Conservation (phyloP, 2,888 invertebrate genomes). For the Agrochola litura region DNA sequence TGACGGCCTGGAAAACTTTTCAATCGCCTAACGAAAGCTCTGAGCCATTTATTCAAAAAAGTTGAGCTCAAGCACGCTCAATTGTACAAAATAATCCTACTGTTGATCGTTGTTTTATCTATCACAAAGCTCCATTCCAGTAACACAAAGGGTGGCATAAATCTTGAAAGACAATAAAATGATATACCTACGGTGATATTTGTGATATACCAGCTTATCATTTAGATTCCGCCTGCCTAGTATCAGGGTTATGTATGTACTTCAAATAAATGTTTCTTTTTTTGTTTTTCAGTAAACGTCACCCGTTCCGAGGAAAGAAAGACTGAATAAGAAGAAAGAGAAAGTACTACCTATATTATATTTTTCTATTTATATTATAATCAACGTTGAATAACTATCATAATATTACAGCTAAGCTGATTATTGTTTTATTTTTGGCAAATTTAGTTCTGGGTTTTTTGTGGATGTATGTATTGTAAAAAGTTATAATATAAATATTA, state of each 20-base stretch:
- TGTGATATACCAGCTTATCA: neutral
- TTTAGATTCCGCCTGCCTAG: neutral
- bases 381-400: slow-evolving; percentile 18
- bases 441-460: slow-evolving; percentile 15
- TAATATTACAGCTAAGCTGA: slow-evolving; percentile 31
- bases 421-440: slow-evolving; percentile 28
- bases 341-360: neutral
- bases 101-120: neutral
- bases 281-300: slow-evolving; percentile 83
- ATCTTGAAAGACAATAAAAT: neutral
- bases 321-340: slow-evolving; percentile 66
- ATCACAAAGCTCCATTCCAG: neutral
- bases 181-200: too few relatives aligned
- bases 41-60: neutral
- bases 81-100: neutral
- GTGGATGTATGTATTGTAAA: slow-evolving; percentile 37
- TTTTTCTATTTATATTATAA: slow-evolving; percentile 13
- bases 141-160: neutral
- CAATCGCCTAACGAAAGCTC: neutral
- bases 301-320: slow-evolving; percentile 83
- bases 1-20: neutral
- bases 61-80: neutral
- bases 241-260: neutral
- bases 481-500: slow-evolving; percentile 41
- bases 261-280: neutral